Conservation (phyloP, 2,113 vertebrate genomes). For the Pseudopipra pipra region DNA sequence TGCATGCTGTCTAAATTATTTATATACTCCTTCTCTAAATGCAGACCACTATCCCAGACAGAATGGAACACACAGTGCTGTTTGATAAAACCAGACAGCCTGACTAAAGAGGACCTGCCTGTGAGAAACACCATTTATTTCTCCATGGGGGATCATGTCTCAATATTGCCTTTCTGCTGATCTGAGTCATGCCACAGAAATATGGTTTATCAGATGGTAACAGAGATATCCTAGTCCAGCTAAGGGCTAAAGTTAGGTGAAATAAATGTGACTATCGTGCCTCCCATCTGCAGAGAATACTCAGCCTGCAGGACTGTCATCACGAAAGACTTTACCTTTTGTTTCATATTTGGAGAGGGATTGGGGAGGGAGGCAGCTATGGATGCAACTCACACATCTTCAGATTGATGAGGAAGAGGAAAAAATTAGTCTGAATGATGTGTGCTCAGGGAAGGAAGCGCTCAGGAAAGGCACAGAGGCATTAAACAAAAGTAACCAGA, state of each 20-base stretch:
- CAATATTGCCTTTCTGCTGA: neutral
- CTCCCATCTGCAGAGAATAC: neutral
- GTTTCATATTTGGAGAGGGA: constrained; percentile 26
- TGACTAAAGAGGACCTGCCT: neutral
- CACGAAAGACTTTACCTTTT: neutral
- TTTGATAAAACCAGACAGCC: neutral
- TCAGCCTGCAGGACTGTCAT: neutral
- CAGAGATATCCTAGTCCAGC: neutral
- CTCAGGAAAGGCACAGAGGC: constrained; percentile 2
- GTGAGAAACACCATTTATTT: neutral
- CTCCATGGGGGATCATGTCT: neutral
- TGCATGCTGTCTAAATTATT: constrained; percentile 8
- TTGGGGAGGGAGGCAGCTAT: neutral
- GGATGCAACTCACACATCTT: constrained; percentile 27
- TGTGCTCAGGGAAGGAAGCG: constrained; percentile 43
- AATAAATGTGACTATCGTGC: neutral
- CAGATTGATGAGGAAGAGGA: constrained; percentile 27
- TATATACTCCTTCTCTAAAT: neutral
- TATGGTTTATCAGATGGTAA: neutral
- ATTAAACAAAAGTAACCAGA: constrained; percentile 51
- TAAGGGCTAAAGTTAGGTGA: neutral
- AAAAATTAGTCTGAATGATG: constrained; percentile 51
- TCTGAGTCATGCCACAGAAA: neutral
- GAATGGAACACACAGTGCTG: neutral
- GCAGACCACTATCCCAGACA: neutral